Percentiles rank a stretch among this genome's conserved stretches.
These are phyloP conservation scores for Thera britannica DNA, from an alignment of 2,888 invertebrate genomes.

Conservation along the genomic window DNA sequence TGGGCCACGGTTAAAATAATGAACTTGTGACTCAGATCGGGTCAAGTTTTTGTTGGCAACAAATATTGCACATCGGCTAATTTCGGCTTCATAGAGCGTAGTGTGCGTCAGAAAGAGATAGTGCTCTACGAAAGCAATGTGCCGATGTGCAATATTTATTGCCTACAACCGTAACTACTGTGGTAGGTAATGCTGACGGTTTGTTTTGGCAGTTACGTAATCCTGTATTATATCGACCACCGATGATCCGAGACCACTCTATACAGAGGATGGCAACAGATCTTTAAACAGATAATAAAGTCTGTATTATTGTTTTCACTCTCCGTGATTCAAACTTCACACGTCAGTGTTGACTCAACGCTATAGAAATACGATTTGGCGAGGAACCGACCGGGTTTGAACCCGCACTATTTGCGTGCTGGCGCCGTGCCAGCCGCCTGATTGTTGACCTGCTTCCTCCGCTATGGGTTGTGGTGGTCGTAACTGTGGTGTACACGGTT, in stretches of 20 bases:
- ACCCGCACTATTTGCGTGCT: conserved; percentile 73
- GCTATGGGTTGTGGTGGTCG: conserved; percentile 19
- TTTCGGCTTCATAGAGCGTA: no score
- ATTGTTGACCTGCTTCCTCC: conserved; percentile 65
- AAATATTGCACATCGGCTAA: no score
- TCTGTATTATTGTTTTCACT: conserved; percentile 22
- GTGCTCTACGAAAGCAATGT: no score
- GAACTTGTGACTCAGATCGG: no score
- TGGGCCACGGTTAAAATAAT: no score
- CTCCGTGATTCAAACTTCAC: conserved; percentile 33
- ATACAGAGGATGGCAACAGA: conserved; percentile 1
- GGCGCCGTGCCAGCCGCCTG: conserved; percentile 65
- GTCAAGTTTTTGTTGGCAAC: no score
- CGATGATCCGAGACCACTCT: neutral
- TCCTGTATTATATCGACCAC: neutral
- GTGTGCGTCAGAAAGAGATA: no score
- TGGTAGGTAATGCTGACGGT: no score
- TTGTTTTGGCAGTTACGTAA: no score
- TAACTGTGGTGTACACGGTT: conserved; percentile 11
- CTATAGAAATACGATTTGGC: conserved; percentile 72
- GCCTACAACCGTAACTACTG: no score
- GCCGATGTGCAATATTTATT: no score
- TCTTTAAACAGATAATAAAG: neutral
- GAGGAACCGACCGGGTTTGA: conserved; percentile 71
- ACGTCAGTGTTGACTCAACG: conserved; percentile 64